These are phyloP conservation scores for Porites rus DNA, from an alignment of 92 coral and sea anemone genomes.

Conservation along the genomic window DNA sequence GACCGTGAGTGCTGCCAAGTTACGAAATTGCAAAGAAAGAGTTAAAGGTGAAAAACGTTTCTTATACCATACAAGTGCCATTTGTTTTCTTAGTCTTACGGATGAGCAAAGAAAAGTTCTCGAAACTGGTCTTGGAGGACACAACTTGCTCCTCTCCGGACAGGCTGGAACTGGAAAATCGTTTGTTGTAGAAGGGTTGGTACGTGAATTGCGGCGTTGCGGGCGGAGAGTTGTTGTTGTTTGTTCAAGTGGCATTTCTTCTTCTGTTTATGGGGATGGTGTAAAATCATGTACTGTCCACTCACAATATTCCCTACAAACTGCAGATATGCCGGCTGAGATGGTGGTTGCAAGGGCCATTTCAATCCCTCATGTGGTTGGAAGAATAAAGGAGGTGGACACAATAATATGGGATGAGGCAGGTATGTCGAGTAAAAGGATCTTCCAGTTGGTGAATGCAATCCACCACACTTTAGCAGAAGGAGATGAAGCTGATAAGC, in stretches of 20 bases:
- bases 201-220: neutral
- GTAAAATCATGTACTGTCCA: constrained; percentile 18
- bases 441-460: neutral
- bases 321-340: constrained; percentile 21
- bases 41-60: too few species aligned
- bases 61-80: too few species aligned
- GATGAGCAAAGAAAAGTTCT: neutral
- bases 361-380: neutral
- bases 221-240: constrained; percentile 19
- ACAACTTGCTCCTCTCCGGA: constrained; percentile 2
- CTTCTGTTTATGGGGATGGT: constrained; percentile 23
- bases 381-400: neutral
- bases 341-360: constrained; percentile 6
- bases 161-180: constrained; percentile 1
- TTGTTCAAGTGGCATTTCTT: constrained; percentile 15
- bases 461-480: neutral
- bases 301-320: constrained; percentile 15
- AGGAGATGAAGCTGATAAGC: neutral
- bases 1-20: too few species aligned
- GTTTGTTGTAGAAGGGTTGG: neutral
- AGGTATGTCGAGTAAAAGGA: neutral
- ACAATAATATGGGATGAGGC: constrained; percentile 4
- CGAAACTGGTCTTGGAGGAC: neutral
- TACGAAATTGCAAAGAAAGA: too few species aligned
- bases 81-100: neutral